Evolutionary conservation across 2,888 invertebrate genomes (phyloP).

Genomic region (Epinotia bilunana): DNA sequence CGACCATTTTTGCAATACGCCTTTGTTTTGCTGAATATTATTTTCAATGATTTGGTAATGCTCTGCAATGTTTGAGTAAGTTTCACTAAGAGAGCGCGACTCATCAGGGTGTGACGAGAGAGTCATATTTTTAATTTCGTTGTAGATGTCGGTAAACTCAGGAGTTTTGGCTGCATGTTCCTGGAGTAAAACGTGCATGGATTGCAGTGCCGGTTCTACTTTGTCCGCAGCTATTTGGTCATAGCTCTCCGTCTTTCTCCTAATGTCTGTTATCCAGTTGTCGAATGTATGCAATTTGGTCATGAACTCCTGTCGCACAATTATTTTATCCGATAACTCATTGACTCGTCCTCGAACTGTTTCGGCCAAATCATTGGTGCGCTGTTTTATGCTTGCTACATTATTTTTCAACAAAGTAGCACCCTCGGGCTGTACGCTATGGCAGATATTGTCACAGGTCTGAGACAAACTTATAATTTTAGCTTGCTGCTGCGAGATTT

Average conservation of each 20-base stretch:
- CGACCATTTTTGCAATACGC: slow-evolving; percentile 91
- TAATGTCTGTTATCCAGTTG: slow-evolving; percentile 91
- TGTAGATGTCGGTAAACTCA: slow-evolving; percentile 90
- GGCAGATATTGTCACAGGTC: slow-evolving; percentile 90
- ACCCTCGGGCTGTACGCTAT: slow-evolving; percentile 91
- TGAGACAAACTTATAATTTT: slow-evolving; percentile 92
- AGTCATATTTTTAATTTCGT: slow-evolving; percentile 92
- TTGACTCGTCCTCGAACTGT: slow-evolving; percentile 90
- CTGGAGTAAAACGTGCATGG: slow-evolving; percentile 91
- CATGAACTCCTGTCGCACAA: slow-evolving; percentile 93
- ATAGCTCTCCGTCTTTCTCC: slow-evolving; percentile 89
- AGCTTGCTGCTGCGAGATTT: slow-evolving; percentile 93
- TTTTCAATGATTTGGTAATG: slow-evolving; percentile 91
- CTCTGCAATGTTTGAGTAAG: slow-evolving; percentile 89
- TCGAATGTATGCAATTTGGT: slow-evolving; percentile 91
- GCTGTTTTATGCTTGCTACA: slow-evolving; percentile 89
- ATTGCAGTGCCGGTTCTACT: slow-evolving; percentile 91
- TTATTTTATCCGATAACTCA: slow-evolving; percentile 91
- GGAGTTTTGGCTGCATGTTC: slow-evolving; percentile 94
- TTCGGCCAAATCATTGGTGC: slow-evolving; percentile 90
- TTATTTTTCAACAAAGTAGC: slow-evolving; percentile 88
- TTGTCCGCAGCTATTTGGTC: slow-evolving; percentile 93
- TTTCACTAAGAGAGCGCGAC: slow-evolving; percentile 88
- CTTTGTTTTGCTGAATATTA: slow-evolving; percentile 89
- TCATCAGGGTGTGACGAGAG: slow-evolving; percentile 89